Base-by-base conservation (phyloP, 2,797 vertebrate genomes). In the Molossus alvarezi region DNA sequence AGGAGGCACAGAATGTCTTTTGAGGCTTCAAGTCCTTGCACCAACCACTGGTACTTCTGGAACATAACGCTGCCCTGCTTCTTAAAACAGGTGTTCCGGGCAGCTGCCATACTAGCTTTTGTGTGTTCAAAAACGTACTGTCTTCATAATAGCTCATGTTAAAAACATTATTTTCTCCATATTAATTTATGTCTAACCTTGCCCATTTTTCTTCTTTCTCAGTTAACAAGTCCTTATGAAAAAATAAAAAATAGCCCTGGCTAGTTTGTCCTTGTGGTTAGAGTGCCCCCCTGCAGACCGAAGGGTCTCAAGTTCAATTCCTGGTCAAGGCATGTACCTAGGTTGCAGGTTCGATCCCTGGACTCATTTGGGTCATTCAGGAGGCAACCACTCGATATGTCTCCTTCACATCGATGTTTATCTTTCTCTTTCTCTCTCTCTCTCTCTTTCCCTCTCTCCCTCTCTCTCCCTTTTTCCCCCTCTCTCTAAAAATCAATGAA, bases 81-180 rank as follows among this genome's bases (percentile, higher is more conserved):
- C 72, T 55, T 92, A 37, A 85, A 64, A 73, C n/a, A 57, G n/a
- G n/a, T 51, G 33, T 81, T 93, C 71, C 87, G 55, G 17, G 11
- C 18, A 95, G 33, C 21, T 77, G 20, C 29, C 9, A 33, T 9
- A 13, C 51, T 88, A 6, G 0, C 62, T 90, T 95, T 64, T 53
- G 3, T 79, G 76, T 79, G 11, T 72, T 79, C 57, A 76, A 77
- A 48, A 95, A 62, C 18, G 10, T n/a, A 73, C 62, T 41, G 14
- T 71, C 51, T 76, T 84, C 58, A 73, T 58, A 77, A 80, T n/a
- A 69, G 20, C 76, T 33, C 33, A 53, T 57, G 14, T 94, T 95
- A 69, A 93, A 95, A 93, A 67, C 37, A 67, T 14, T 64, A n/a
- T 4, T 75, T 15, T 65, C 76, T 86, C n/a, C 27, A 9, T 25